Base-by-base conservation (phyloP, 1,140 invertebrate species). In the Psilanteris sp. region DNA sequence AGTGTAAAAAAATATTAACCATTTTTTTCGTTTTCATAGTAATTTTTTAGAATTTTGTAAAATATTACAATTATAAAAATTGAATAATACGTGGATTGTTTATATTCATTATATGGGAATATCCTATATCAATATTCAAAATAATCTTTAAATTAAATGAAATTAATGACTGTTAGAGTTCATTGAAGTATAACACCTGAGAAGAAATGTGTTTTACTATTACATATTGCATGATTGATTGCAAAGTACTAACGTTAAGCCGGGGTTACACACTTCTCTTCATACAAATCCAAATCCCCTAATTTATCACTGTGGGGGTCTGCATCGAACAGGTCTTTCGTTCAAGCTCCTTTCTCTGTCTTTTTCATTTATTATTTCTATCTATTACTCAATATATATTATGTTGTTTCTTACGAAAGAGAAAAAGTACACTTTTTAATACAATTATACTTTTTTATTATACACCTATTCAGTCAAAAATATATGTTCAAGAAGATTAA, bases 201-300 rank as follows among this genome's bases (percentile, higher is more conserved):
- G 31, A 52, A 46, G 31, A 71, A 59, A 34, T 71, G 14, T 15
- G 46, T 62, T 77, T 70, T 70, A 66, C 64, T 71, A 74, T 64
- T 36, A 62, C 50, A 61, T 50, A 59, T 55, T 55, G 36, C 78
- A 87, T 87, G 85, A 87, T 87, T 82, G 83, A 86, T 87, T 79
- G 73, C 64, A 37, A 39, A 77, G 82, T 78, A 87, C 85, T 84
- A 86, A 72, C 78, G 72, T 84, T 87, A 81, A 87, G 80, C 80
- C 79, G 24, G 84, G 80, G 84, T 86, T 86, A 87, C 85, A 87
- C 85, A 86, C 85, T 86, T 81, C 84, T 85, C 82, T 87, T 86
- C 81, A 86, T 87, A 87, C 83, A 84, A 87, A 87, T 86, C 86
- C 81, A 80, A 77, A 85, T 64, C 78, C 78, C 80, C 77, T 85